phyloP scores from a whole-genome alignment of 2,888 invertebrate genomes.

The Agriopis aurantiaria region DNA sequence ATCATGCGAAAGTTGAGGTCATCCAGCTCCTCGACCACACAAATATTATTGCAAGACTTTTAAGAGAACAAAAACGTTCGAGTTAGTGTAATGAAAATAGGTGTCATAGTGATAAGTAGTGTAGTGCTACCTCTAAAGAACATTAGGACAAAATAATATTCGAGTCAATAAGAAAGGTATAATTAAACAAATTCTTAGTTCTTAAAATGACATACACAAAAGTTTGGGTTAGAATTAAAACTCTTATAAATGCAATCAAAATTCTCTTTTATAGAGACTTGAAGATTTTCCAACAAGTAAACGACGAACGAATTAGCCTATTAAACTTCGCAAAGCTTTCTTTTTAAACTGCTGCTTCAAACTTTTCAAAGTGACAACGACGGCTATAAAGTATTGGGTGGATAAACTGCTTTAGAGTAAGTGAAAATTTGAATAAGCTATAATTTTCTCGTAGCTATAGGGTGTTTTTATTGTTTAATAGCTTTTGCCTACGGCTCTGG shows the following conservation, averaged over 20 bases:
- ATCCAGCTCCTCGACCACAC: no score
- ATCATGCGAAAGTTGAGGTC: no score
- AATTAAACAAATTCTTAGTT: no score
- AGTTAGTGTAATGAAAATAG: no score
- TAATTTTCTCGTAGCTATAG: background rate
- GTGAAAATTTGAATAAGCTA: slow-evolving; percentile 13
- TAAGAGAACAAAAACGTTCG: no score
- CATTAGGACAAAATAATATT: no score
- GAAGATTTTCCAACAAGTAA: slow-evolving; percentile 22
- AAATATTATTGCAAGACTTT: no score
- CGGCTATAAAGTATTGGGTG: slow-evolving; percentile 15
- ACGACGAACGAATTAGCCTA: slow-evolving; percentile 20
- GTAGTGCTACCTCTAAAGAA: no score
- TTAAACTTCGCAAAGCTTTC: slow-evolving; percentile 23
- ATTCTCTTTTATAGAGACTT: slow-evolving; percentile 8
- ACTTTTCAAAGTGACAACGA: slow-evolving; percentile 21
- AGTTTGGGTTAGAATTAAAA: no score
- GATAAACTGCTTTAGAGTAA: slow-evolving; percentile 12
- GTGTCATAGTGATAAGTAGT: no score
- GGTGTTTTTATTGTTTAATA: background rate
- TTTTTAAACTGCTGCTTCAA: slow-evolving; percentile 21
- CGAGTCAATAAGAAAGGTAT: no score
- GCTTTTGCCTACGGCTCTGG: background rate
- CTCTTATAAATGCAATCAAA: background rate
- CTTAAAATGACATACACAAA: no score